Evolutionary conservation across 2,797 vertebrate species (phyloP).

Genomic region (Coendou prehensilis): DNA sequence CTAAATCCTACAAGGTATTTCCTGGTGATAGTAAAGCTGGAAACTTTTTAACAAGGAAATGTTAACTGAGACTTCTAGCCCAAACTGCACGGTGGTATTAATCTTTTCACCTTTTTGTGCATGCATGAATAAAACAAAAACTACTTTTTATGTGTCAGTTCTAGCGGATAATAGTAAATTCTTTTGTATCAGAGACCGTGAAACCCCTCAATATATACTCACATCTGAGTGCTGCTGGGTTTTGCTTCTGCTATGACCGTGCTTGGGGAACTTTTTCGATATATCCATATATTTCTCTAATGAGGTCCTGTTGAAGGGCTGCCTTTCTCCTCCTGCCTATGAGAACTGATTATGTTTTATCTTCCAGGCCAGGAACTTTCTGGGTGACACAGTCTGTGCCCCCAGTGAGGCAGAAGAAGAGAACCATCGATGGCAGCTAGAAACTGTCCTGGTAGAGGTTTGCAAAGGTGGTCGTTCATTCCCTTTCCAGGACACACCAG

Average conservation of each 20-base stretch:
- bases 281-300: background rate
- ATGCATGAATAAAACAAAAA: slow-evolving; percentile 22
- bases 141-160: background rate
- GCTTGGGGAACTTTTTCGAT: background rate
- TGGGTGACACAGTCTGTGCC: background rate
- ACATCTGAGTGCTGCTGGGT: background rate
- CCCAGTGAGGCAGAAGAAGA: background rate
- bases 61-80: background rate
- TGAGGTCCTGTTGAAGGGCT: background rate
- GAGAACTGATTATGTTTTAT: slow-evolving; percentile 18
- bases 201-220: background rate
- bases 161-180: slow-evolving; percentile 10
- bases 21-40: background rate
- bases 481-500: background rate
- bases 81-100: background rate
- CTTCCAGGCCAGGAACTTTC: background rate
- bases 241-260: background rate
- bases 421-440: background rate
- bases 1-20: background rate
- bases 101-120: background rate
- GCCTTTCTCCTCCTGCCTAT: slow-evolving; percentile 12
- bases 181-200: background rate
- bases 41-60: slow-evolving; percentile 17
- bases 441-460: background rate
- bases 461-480: background rate